Evolutionary conservation across 2,113 vertebrate genomes (phyloP).

Genomic region (Ardeotis arabs): DNA sequence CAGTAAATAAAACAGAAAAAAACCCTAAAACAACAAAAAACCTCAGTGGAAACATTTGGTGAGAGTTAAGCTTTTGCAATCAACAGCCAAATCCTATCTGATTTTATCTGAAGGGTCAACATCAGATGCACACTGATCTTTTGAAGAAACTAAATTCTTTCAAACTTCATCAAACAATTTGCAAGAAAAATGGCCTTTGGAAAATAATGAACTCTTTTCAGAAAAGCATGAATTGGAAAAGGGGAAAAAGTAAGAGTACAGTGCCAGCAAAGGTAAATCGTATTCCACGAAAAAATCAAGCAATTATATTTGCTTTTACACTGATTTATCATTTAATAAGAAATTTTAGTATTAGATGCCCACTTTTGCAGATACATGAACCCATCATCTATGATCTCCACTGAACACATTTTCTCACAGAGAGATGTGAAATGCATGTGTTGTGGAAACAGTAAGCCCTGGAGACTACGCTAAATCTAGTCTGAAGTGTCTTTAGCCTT

Average conservation of each 20-base stretch:
- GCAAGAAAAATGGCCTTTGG: not conserved
- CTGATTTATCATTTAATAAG: not conserved
- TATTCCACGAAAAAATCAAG: not conserved
- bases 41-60: not conserved
- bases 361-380: not conserved
- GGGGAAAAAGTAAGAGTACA: not conserved
- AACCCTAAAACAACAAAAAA: not conserved
- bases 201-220: not conserved
- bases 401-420: not conserved
- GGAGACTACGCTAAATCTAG: not conserved
- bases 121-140: not conserved
- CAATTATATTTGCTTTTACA: not conserved
- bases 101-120: not conserved
- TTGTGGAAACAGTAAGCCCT: not conserved
- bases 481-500: not conserved
- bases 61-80: not conserved
- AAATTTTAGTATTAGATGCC: not conserved
- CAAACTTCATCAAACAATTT: not conserved
- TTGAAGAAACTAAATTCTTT: not conserved
- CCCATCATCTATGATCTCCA: accelerated
- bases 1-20: not conserved
- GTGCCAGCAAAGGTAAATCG: not conserved
- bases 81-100: not conserved
- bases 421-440: not conserved
- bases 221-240: not conserved